Evolutionary conservation across 2,113 vertebrate species (phyloP), one percentile per base, ranked within the genome.

Genomic region (Procapra przewalskii): DNA sequence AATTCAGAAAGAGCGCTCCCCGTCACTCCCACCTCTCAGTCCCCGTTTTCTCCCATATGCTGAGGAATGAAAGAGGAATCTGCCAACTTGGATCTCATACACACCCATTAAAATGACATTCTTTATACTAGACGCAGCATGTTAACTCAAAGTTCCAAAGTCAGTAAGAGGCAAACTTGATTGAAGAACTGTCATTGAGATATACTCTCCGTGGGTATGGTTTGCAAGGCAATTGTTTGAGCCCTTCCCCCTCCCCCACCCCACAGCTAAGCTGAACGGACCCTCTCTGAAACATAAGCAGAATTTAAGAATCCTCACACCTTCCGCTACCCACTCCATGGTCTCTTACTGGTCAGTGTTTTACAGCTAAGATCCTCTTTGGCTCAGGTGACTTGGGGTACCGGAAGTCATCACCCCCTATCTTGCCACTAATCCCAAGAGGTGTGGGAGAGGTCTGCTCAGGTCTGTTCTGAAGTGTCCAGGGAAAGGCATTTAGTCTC

Each of bases 311-410:
- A 45, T 6, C n/a, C 10, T 8, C 5, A 0, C 5, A 29, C 43
- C 81, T 33, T 3, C 7, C 2, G 21, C 33, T 13, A 29, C 5
- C 10, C 59, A 5, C 1, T 2, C 23, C 54, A 2, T 43, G 4
- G 17, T 13, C 36, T 43, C 15, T 33, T 21, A 43, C 36, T 85
- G 6, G 6, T 40, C 33, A 31, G 67, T 29, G 52, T 29, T 54
- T 52, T 25, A 57, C 48, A 52, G 75, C 19, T 43, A 45, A 57
- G 21, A 3, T 1, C 57, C 64, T 75, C 21, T 29, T n/a, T 16
- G 50, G 84, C 36, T 29, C 93, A 55, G 43, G 83, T 40, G 67
- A 64, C 82, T 45, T 2, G 9, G 16, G 57, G n/a, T 45, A 82
- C 82, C 11, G 14, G 50, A 81, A 82, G 71, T 86, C 12, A 12